A percentile compares a stretch with the other conserved stretches of the same genome.
phyloP scores from a whole-genome alignment of 2,888 invertebrate genomes.

The Schizaphis graminum region DNA sequence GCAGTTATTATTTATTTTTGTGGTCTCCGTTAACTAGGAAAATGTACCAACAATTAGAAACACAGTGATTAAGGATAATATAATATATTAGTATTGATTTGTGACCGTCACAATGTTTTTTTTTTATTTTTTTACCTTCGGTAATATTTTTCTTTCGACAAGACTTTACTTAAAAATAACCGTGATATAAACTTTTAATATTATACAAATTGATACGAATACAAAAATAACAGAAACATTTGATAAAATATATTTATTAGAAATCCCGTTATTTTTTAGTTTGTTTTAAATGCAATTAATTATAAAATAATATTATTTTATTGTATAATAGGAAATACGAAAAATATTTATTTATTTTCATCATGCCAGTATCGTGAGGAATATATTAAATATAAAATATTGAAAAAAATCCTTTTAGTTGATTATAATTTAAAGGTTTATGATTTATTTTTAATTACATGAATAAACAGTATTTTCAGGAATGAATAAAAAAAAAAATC shows the following conservation, averaged over 20 bases:
- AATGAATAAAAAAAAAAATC: background rate
- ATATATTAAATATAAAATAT: background rate
- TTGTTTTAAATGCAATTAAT: background rate
- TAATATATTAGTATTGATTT: background rate
- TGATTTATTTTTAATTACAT: background rate
- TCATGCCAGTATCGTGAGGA: background rate
- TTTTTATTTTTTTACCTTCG: background rate
- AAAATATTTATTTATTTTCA: background rate
- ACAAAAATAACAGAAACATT: background rate
- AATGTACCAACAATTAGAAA: background rate
- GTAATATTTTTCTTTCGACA: background rate
- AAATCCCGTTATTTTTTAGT: background rate
- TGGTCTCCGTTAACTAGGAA: background rate
- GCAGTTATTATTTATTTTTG: background rate
- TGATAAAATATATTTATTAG: background rate
- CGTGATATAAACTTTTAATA: background rate
- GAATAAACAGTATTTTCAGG: background rate
- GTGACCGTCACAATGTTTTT: no score
- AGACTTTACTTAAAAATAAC: background rate
- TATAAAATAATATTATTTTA: no score
- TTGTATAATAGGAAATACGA: background rate
- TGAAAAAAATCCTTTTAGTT: background rate
- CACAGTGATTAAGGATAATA: background rate
- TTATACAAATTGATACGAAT: background rate
- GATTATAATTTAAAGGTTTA: background rate